Base-by-base conservation (phyloP, 2,888 invertebrate species). In the Apodemia duryi region DNA sequence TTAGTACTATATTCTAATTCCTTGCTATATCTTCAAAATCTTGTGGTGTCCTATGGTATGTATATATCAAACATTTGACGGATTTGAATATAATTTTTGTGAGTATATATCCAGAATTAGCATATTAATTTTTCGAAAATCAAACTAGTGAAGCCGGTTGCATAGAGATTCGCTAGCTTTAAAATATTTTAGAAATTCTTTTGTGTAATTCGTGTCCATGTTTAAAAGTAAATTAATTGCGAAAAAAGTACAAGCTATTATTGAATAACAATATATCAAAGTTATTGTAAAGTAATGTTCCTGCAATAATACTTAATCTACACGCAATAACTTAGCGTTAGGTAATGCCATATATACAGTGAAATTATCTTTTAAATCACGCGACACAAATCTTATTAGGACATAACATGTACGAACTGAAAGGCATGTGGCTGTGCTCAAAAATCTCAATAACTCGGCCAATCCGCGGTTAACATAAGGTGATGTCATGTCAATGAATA, bases 271-370 rank as follows among this genome's bases (percentile, higher is more conserved):
- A 60, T 60, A 35, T 13, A 60, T 60, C 35, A 32, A 35, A 32
- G 32, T 35, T 35, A 32, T 29, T 29, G 28, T 57, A 57, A 57
- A 32, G 2, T 57, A 29, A 29, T 57, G 13, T 60, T 60, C 32
- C 32, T 35, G 60, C 32, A 60, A 60, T 64, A 60, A 21, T 46
- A 63, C 41, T 21, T 63, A 60, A 61, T 61, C 62, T 51, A 32
- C 61, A 65, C 64, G 61, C 64, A 51, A 65, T 60, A 49, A 29
- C 28, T 61, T 51, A 51, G 35, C 11, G 46, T 64, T 64, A 60
- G 60, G 64, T 41, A 64, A 64, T 49, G 60, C 21, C 29, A 46
- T 29, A 46, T 29, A 49, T 61, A 61, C 13, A 60, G 35, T 35
- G 60, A 60, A 51, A 64, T 64, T 49, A 38, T 10, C 38, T 61